These are phyloP conservation scores for Ylistrum balloti DNA, from an alignment of 1,140 invertebrate genomes.

Conservation along the genomic window DNA sequence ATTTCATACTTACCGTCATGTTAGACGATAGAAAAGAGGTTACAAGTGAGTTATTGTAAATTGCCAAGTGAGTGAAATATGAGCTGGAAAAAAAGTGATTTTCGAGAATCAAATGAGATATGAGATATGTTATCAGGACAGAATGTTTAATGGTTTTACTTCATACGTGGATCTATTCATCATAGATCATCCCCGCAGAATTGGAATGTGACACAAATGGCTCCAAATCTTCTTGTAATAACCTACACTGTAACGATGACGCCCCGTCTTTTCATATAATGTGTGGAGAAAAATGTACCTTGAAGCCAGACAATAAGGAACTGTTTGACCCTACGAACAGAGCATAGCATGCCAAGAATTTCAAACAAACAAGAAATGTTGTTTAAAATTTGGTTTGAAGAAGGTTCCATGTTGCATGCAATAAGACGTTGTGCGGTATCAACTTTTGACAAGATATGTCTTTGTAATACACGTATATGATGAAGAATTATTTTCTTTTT, in stretches of 20 bases:
- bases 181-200: not conserved
- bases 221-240: not conserved
- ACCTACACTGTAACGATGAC: not conserved
- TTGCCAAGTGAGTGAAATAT: conserved; percentile 28
- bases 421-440: no score
- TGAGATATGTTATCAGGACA: conserved; percentile 7
- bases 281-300: no score
- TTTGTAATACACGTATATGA: no score
- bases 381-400: no score
- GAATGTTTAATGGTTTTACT: not conserved
- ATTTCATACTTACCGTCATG: conserved; percentile 28
- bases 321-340: not conserved
- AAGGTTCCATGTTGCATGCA: no score
- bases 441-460: no score
- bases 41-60: conserved; percentile 20
- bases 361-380: no score
- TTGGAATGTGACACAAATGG: conserved; percentile 33
- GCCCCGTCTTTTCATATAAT: not conserved
- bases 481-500: no score
- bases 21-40: not conserved
- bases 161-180: not conserved
- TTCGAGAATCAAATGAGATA: not conserved
- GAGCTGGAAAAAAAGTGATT: conserved; percentile 17
- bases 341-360: not conserved
- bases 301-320: no score